phyloP scores from a whole-genome alignment of 2,797 vertebrate genomes.

The Smutsia temminckii region DNA sequence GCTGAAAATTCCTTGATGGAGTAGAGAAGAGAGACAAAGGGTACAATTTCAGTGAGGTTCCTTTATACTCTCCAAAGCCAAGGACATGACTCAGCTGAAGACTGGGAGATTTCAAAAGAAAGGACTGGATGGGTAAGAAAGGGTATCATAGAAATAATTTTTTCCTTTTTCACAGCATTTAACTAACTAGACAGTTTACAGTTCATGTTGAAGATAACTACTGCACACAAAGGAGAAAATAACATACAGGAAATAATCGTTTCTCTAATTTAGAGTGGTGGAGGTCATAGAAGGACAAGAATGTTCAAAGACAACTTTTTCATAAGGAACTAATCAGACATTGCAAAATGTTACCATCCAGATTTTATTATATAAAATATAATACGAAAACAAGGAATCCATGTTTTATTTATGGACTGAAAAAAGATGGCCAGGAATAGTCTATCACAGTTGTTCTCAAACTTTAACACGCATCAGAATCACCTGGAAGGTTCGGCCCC shows the following conservation, averaged over 20 bases:
- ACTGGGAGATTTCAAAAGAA: conserved; percentile 23
- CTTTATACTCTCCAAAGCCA: conserved; percentile 7
- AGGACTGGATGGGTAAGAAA: background rate
- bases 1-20: background rate
- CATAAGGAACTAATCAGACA: conserved; percentile 1
- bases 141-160: conserved; percentile 23
- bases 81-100: background rate
- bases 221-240: background rate
- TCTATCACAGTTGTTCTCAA: conserved; percentile 31
- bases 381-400: background rate
- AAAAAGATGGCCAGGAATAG: background rate
- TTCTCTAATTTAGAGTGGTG: background rate
- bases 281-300: conserved; percentile 6
- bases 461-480: background rate
- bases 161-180: conserved; percentile 61
- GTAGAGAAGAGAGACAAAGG: background rate
- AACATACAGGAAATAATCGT: conserved; percentile 7
- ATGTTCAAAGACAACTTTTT: conserved; percentile 26
- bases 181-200: conserved; percentile 23
- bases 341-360: conserved; percentile 1
- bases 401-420: background rate
- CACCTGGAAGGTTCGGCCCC: background rate
- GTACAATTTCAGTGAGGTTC: background rate
- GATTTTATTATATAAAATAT: conserved; percentile 26
- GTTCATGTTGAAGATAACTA: conserved; percentile 54